Conservation (phyloP, 2,888 invertebrate species). For the Cremastobaeus sp. region DNA sequence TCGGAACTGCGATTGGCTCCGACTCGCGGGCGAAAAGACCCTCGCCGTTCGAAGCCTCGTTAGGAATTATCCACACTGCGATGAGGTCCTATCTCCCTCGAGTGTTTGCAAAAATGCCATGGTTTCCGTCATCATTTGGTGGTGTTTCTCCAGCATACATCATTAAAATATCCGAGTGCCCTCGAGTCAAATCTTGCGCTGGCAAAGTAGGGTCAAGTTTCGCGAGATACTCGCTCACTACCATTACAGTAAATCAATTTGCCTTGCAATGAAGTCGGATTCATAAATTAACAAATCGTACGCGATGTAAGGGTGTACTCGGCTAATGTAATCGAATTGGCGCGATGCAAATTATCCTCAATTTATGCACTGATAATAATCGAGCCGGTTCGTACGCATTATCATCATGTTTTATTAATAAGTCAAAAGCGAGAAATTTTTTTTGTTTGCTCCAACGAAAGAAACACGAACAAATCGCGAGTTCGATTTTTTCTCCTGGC, state of each 20-base stretch:
- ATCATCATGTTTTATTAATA: constrained; percentile 56
- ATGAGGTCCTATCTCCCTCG: constrained; percentile 37
- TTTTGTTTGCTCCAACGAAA: constrained; percentile 4
- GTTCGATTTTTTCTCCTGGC: constrained; percentile 27
- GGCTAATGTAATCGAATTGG: constrained; percentile 46
- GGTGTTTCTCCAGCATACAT: constrained; percentile 37
- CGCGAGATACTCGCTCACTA: constrained; percentile 34
- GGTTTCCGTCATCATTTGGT: constrained; percentile 15
- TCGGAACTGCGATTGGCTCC: not conserved
- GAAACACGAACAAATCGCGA: constrained; percentile 2
- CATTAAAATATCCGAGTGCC: constrained; percentile 58
- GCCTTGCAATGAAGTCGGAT: constrained; percentile 39
- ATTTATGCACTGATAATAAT: constrained; percentile 54
- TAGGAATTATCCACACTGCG: constrained; percentile 51
- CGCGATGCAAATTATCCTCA: constrained; percentile 50
- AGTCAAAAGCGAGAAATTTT: constrained; percentile 24
- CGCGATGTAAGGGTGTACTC: constrained; percentile 29
- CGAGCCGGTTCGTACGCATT: constrained; percentile 30
- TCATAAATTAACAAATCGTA: constrained; percentile 50
- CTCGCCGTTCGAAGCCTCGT: constrained; percentile 41
- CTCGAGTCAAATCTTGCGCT: constrained; percentile 49
- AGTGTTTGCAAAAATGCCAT: constrained; percentile 31
- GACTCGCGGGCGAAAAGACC: constrained; percentile 19
- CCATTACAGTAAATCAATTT: constrained; percentile 55
- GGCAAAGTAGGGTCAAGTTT: constrained; percentile 53